Evolutionary conservation across 2,888 invertebrate species (phyloP).

Genomic region (Drosophila siamana): DNA sequence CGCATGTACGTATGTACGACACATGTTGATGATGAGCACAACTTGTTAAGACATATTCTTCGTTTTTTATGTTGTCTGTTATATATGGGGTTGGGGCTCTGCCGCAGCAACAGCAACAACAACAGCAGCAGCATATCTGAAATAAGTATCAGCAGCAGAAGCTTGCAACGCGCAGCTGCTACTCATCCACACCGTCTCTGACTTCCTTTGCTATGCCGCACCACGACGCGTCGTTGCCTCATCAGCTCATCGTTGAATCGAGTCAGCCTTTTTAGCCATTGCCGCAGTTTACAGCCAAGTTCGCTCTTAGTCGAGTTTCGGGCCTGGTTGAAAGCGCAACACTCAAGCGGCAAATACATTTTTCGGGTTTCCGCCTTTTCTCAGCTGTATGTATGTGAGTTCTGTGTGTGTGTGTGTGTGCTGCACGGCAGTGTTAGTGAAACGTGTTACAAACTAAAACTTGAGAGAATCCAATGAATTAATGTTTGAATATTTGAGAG

Average conservation of each 20-base stretch:
- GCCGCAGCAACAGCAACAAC: not conserved
- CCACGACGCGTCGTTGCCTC: constrained; percentile 18
- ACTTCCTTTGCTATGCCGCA: constrained; percentile 20
- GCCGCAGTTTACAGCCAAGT: constrained; percentile 18
- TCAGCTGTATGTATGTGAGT: constrained; percentile 26
- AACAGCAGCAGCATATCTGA: constrained; percentile 20
- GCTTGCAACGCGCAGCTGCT: constrained; percentile 61
- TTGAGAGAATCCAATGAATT: constrained; percentile 35
- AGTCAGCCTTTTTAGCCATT: constrained; percentile 31
- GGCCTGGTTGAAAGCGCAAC: constrained; percentile 63
- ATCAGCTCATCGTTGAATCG: constrained; percentile 8
- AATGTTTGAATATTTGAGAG: constrained; percentile 39
- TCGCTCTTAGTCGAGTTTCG: constrained; percentile 63
- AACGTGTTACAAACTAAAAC: constrained; percentile 14
- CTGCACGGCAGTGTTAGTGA: not conserved
- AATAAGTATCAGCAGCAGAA: constrained; percentile 22
- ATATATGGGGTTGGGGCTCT: not conserved
- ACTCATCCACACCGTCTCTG: constrained; percentile 12
- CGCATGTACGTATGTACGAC: not conserved
- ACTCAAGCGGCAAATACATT: constrained; percentile 31
- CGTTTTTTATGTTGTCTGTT: not conserved
- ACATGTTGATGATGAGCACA: constrained; percentile 31
- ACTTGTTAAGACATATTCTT: constrained; percentile 13
- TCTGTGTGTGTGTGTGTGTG: constrained; percentile 17
- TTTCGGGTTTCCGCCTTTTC: constrained; percentile 23